Conservation (phyloP, 2,888 invertebrate genomes). For the Eupithecia tripunctaria region DNA sequence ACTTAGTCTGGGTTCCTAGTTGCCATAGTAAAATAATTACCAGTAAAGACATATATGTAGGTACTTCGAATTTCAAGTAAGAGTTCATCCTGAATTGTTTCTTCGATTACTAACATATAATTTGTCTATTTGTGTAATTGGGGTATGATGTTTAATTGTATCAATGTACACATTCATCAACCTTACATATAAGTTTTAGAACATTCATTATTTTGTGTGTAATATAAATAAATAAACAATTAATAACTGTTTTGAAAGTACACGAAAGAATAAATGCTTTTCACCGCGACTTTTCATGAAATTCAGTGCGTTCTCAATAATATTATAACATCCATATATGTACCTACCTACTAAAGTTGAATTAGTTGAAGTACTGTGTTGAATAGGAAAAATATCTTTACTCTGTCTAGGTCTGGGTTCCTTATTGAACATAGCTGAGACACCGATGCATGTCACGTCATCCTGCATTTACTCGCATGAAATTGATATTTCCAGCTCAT, state of each 20-base stretch:
- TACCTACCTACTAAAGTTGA: no score
- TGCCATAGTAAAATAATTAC: conserved; percentile 11
- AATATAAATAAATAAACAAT: neutral
- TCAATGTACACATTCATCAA: no score
- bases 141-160: no score
- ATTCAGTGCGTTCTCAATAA: neutral
- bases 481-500: conserved; percentile 68
- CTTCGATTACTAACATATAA: neutral
- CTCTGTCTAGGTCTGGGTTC: conserved; percentile 12
- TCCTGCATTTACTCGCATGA: conserved; percentile 41
- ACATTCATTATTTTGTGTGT: no score
- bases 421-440: conserved; percentile 9
- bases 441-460: conserved; percentile 39
- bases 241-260: no score
- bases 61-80: neutral
- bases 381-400: neutral
- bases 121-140: no score
- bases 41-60: neutral
- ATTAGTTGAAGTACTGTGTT: neutral
- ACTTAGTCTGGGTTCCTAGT: conserved; percentile 36
- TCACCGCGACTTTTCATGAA: neutral
- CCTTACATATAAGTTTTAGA: no score
- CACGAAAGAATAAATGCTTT: neutral
- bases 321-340: neutral
- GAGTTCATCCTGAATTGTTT: no score